phyloP scores from a whole-genome alignment of 1,140 invertebrate species.

The Drosophila cardini region DNA sequence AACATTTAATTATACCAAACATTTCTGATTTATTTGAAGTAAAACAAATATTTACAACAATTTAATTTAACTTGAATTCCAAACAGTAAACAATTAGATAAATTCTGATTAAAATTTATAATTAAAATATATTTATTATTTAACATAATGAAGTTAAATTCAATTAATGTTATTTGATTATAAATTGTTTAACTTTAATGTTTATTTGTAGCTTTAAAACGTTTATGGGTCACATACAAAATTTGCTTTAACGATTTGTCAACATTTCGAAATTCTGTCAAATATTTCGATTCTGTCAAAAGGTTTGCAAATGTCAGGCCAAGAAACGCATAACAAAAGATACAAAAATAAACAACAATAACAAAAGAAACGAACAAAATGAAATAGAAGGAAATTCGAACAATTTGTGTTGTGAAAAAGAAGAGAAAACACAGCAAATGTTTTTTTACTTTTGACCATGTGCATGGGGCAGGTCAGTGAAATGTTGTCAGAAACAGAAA shows the following conservation, averaged over 20 bases:
- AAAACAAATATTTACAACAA: too few relatives aligned
- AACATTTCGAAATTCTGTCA: constrained; percentile 24
- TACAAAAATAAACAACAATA: constrained; percentile 21
- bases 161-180: too few relatives aligned
- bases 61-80: too few relatives aligned
- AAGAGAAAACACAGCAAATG: constrained; percentile 20
- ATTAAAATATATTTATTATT: too few relatives aligned
- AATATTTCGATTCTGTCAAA: constrained; percentile 60
- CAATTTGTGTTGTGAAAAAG: constrained; percentile 29
- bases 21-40: too few relatives aligned
- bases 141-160: too few relatives aligned
- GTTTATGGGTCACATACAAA: background rate
- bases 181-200: too few relatives aligned
- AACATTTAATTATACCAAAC: too few relatives aligned
- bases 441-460: constrained; percentile 15
- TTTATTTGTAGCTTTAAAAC: too few relatives aligned
- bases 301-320: constrained; percentile 69
- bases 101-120: too few relatives aligned
- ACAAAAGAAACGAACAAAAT: constrained; percentile 1
- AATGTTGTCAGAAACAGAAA: constrained; percentile 50
- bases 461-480: constrained; percentile 72
- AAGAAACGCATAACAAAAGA: constrained; percentile 29
- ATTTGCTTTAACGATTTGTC: constrained; percentile 6
- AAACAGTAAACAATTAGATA: too few relatives aligned
- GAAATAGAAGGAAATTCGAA: constrained; percentile 30